Base-by-base conservation (phyloP, 30 jellyfish, hydroid and myxozoan genomes). In the Aurelia aurita complex sp. Pacific region DNA sequence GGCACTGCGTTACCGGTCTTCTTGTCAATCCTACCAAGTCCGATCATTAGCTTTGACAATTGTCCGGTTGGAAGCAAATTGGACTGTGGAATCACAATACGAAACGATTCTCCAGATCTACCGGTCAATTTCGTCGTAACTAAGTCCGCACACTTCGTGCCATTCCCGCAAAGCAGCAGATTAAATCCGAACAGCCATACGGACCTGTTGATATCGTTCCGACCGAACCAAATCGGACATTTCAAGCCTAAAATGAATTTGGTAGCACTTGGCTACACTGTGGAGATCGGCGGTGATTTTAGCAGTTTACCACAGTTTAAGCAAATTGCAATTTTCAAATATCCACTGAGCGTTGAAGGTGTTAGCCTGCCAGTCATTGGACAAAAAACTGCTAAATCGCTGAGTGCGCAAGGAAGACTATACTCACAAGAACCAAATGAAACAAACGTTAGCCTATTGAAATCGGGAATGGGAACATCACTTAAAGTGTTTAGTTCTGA, bases 1-100 rank as follows among this genome's bases (percentile, higher is more conserved):
- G 98, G 98, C 13, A 88, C 98, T 10, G 98, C 98, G 5, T 68
- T 94, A 61, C 98, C 98, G 1, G 96, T 94, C 53, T 64, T 69
- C 68, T 42, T 94, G 74, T 88, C 98, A 10, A 36, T 94, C 29
- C 73, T 94, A 15, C 98, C 98, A 33, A 82, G 94, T 34, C 88
- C 89, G 9, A n/a, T 67, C 16, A 83, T 88, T 14, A 69, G 64
- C 64, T 94, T 88, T 73, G 97, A 85, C 19, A 79, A 85, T 64
- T 94, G 98, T 61, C 76, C 89, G 32, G 94, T 88, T 53, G 98
- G 98, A 15, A 38, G 79, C 43, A 66, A 61, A 34, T 16, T 70
- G 46, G 94, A 94, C 32, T 71, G 86, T 67, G 62, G 10, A 51
- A 70, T 83, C 57, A 79, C 84, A 55, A 62, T 94, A 19, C 88